These are phyloP conservation scores for Celastrina argiolus DNA, from an alignment of 2,888 invertebrate genomes.

Conservation along the genomic window DNA sequence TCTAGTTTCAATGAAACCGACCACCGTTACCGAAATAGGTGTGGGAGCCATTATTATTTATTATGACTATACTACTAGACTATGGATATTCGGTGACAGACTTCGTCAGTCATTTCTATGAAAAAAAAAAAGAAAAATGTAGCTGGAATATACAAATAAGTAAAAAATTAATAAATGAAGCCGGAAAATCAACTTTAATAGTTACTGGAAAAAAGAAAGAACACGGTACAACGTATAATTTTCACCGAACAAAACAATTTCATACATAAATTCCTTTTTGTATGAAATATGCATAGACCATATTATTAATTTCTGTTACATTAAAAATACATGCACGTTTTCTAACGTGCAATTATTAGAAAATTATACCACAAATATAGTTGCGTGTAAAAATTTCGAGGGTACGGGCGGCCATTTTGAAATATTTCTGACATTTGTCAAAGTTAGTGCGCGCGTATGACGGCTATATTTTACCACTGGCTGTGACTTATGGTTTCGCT, in stretches of 20 bases:
- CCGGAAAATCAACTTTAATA: not conserved
- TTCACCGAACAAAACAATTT: not conserved
- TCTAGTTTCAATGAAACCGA: no score
- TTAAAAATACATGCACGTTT: slow-evolving; percentile 20
- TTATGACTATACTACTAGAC: no score
- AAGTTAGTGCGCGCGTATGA: slow-evolving; percentile 31
- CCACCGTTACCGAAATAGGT: no score
- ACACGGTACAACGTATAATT: not conserved
- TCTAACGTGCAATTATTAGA: slow-evolving; percentile 31
- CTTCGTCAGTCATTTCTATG: no score
- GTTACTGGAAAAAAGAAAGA: not conserved
- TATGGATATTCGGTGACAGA: no score
- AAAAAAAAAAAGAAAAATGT: no score
- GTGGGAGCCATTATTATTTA: no score
- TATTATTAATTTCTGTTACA: slow-evolving; percentile 14
- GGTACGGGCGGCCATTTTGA: slow-evolving; percentile 49
- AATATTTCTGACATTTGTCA: slow-evolving; percentile 64
- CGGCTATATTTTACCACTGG: not conserved
- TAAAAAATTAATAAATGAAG: not conserved
- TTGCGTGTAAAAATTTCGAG: slow-evolving; percentile 48
- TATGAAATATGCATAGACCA: slow-evolving; percentile 17
- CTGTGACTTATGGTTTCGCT: not conserved
- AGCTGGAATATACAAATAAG: not conserved
- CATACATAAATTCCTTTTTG: not conserved
- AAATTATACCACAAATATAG: slow-evolving; percentile 26